Conservation (phyloP, 2,888 invertebrate species). For the Clistopyga incitator region DNA sequence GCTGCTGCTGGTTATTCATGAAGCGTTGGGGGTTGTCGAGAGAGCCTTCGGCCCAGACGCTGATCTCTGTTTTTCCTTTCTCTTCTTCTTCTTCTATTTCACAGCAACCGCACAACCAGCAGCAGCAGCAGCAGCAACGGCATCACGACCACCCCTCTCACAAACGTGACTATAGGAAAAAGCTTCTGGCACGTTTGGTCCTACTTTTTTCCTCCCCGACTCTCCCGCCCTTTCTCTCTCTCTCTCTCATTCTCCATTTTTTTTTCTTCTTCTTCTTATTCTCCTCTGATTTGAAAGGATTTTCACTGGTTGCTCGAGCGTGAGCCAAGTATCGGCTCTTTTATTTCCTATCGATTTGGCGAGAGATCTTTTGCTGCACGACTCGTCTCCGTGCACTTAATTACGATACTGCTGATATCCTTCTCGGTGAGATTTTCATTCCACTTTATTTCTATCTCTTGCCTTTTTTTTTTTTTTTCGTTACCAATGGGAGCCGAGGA, state of each 20-base stretch:
- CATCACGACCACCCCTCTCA: conserved; percentile 22
- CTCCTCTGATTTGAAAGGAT: conserved; percentile 44
- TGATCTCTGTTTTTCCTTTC: conserved; percentile 48
- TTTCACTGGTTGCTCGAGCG: conserved; percentile 47
- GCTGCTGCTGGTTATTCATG: conserved; percentile 57
- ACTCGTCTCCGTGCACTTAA: conserved; percentile 73
- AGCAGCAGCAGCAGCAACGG: conserved; percentile 6
- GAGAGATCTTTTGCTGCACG: conserved; percentile 41
- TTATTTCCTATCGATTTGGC: conserved; percentile 5
- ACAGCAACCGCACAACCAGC: background rate
- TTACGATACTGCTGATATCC: conserved; percentile 75
- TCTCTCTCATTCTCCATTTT: too few species aligned
- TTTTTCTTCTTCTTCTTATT: too few species aligned
- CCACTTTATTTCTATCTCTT: background rate
- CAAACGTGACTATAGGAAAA: conserved; percentile 29
- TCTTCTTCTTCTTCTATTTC: conserved; percentile 27
- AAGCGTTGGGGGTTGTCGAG: conserved; percentile 56
- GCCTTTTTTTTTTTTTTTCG: too few species aligned
- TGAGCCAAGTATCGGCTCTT: conserved; percentile 37
- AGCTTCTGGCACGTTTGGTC: conserved; percentile 58
- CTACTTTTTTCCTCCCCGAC: conserved; percentile 6
- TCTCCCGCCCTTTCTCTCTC: conserved; percentile 10
- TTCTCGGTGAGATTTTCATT: conserved; percentile 9
- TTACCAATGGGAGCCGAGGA: background rate
- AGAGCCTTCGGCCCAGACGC: conserved; percentile 43